Percentiles rank a stretch among this genome's conserved stretches.
phyloP scores from a whole-genome alignment of 2,797 vertebrate species.

The Alfaro cultratus region DNA sequence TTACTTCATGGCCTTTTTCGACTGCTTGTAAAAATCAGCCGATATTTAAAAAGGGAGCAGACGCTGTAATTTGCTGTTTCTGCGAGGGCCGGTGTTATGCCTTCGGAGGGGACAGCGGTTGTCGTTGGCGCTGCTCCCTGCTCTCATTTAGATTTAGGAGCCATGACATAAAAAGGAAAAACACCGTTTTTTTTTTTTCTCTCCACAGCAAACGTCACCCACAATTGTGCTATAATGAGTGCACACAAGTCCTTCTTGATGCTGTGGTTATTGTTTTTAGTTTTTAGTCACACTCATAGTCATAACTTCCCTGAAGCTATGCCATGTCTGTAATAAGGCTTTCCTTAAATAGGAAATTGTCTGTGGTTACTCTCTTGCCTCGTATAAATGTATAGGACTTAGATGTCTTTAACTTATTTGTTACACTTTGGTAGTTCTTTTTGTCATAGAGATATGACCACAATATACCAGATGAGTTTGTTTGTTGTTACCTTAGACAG shows the following conservation, averaged over 20 bases:
- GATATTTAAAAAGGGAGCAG: conserved; percentile 70
- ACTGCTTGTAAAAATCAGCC: conserved; percentile 79
- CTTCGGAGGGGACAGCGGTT: conserved; percentile 68
- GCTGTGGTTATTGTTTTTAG: conserved; percentile 58
- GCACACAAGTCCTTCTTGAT: conserved; percentile 30
- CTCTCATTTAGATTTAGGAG: conserved; percentile 71
- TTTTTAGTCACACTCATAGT: conserved; percentile 42
- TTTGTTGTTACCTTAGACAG: conserved; percentile 19
- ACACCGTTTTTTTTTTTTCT: conserved; percentile 44
- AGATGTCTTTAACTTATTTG: conserved; percentile 58
- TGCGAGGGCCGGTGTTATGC: conserved; percentile 68
- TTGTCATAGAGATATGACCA: conserved; percentile 12
- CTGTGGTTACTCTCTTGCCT: conserved; percentile 58
- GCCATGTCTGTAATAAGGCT: conserved; percentile 63
- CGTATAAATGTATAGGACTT: conserved; percentile 48
- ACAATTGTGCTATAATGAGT: conserved; percentile 36
- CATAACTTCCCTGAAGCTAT: conserved; percentile 51
- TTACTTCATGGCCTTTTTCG: conserved; percentile 65
- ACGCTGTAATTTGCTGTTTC: conserved; percentile 73
- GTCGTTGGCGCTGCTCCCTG: conserved; percentile 70
- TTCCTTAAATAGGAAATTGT: conserved; percentile 51
- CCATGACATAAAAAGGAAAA: conserved; percentile 68
- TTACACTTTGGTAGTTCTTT: conserved; percentile 29
- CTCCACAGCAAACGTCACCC: conserved; percentile 31
- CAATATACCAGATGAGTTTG: conserved; percentile 12